Percentiles rank a stretch among this genome's conserved stretches.
phyloP scores from a whole-genome alignment of 2,113 vertebrate genomes.

The Trochalopteron elliotii region DNA sequence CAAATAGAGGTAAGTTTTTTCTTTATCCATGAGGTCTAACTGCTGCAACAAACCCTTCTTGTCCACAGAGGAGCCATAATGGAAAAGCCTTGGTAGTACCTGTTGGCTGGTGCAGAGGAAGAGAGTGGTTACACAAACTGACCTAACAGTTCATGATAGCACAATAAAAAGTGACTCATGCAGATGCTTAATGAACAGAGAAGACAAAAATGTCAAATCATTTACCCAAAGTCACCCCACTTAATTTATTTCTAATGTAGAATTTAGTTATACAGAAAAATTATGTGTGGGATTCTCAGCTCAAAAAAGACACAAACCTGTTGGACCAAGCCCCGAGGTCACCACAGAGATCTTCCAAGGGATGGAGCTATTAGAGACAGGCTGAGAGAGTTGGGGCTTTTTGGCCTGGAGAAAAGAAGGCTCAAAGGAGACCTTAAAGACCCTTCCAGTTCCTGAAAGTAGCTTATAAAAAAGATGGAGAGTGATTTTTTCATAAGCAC shows the following conservation, averaged over 20 bases:
- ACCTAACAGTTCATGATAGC: rapidly evolving
- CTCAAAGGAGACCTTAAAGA: not conserved
- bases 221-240: rapidly evolving
- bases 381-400: not conserved
- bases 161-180: not conserved
- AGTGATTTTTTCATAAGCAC: not conserved
- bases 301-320: rapidly evolving
- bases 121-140: not conserved
- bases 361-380: not conserved
- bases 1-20: not conserved
- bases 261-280: not conserved
- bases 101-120: not conserved
- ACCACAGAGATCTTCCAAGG: not conserved
- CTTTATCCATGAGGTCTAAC: not conserved
- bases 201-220: not conserved
- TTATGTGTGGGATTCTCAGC: not conserved
- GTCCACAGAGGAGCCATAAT: not conserved
- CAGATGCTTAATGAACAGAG: not conserved
- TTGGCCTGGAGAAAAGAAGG: not conserved
- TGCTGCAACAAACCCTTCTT: not conserved
- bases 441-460: not conserved
- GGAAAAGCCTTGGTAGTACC: not conserved
- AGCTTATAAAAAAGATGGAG: not conserved
- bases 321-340: rapidly evolving
- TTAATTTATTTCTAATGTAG: not conserved